A percentile compares a stretch with the other conserved stretches of the same genome.
Conservation (phyloP, 2,888 invertebrate species). For the Pollenia griseotomentosa region DNA sequence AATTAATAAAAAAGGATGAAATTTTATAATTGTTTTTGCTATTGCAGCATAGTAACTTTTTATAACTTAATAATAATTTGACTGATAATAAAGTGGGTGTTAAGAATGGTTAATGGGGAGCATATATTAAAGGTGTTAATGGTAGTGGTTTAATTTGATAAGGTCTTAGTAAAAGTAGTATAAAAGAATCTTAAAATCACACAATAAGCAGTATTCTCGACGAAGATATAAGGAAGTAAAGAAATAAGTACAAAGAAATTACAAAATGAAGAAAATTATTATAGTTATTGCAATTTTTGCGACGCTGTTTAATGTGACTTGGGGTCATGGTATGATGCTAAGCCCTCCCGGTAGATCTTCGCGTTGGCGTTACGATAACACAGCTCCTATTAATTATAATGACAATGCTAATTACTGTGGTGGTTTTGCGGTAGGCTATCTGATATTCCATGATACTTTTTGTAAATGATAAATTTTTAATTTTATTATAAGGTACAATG, state of each 20-base stretch:
- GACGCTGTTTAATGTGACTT: slow-evolving; percentile 41
- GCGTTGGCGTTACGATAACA: slow-evolving; percentile 85
- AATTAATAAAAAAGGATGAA: slow-evolving; percentile 14
- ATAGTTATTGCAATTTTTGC: not conserved
- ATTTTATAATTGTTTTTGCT: not conserved
- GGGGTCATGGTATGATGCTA: slow-evolving; percentile 85
- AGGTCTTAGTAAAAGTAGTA: not conserved
- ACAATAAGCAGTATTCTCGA: not conserved
- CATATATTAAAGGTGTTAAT: slow-evolving; percentile 7
- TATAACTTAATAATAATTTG: not conserved
- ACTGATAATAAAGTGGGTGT: slow-evolving; percentile 32
- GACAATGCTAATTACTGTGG: slow-evolving; percentile 86
- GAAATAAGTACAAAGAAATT: not conserved
- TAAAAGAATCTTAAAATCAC: slow-evolving; percentile 43
- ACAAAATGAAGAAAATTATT: slow-evolving; percentile 28
- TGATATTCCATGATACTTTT: not conserved
- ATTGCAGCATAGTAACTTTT: not conserved
- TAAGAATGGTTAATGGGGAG: not conserved
- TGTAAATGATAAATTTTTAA: not conserved
- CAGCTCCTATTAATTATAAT: slow-evolving; percentile 85
- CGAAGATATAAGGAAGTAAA: slow-evolving; percentile 13
- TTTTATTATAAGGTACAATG: slow-evolving; percentile 82
- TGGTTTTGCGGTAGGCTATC: slow-evolving; percentile 82
- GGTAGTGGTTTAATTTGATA: slow-evolving; percentile 18
- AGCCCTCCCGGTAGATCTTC: slow-evolving; percentile 85